Conservation (phyloP, 2,888 invertebrate genomes). For the Poecilobothrus nobilitatus region DNA sequence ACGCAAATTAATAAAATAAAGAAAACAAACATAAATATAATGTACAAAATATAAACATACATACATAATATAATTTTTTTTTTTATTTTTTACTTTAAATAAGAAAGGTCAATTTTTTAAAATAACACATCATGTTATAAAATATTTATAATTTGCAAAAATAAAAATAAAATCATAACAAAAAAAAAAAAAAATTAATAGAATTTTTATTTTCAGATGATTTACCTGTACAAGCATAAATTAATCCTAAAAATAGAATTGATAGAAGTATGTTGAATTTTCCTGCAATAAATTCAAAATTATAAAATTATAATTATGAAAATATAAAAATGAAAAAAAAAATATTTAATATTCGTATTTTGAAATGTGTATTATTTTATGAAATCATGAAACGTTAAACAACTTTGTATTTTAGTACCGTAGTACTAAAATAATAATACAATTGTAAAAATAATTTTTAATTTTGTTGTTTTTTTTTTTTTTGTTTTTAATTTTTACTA, state of each 20-base stretch:
- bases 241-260: not conserved
- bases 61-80: no score
- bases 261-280: not conserved
- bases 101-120: not conserved
- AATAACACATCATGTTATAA: not conserved
- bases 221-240: slow-evolving; percentile 1
- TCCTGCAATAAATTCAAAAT: not conserved
- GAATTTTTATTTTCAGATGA: not conserved
- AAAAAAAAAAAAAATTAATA: not conserved
- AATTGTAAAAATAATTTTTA: no score
- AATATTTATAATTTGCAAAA: not conserved
- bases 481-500: no score
- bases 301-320: not conserved
- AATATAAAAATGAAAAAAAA: not conserved
- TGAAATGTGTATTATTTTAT: no score
- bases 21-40: not conserved
- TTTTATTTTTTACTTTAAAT: no score
- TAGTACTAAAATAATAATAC: no score
- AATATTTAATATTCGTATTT: not conserved
- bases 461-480: no score
- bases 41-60: no score
- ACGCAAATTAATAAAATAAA: slow-evolving; percentile 16
- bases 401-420: no score
- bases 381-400: no score
- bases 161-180: not conserved